phyloP scores from a whole-genome alignment of 2,888 invertebrate species.

The Entomobrya multifasciata region DNA sequence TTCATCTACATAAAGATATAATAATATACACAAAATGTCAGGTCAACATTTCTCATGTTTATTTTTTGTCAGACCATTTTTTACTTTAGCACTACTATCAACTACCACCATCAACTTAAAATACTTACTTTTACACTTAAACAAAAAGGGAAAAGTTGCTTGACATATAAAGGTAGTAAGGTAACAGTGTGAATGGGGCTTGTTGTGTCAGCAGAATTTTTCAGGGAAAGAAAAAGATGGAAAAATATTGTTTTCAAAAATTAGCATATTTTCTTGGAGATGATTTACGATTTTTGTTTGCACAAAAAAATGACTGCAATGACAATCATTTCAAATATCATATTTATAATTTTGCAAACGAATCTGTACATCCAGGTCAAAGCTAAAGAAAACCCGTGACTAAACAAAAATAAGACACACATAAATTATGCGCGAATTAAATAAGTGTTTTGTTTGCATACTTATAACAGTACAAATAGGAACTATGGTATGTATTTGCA shows the following conservation, averaged over 20 bases:
- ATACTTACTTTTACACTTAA: background rate
- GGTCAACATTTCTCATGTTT: conserved; percentile 66
- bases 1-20: conserved; percentile 18
- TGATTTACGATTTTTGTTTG: conserved; percentile 37
- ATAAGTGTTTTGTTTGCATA: conserved; percentile 17
- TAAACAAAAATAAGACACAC: background rate
- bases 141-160: conserved; percentile 7
- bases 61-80: conserved; percentile 45
- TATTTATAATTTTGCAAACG: background rate
- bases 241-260: no score
- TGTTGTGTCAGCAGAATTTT: background rate
- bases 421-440: background rate
- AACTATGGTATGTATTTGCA: no score
- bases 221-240: background rate
- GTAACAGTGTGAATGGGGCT: background rate
- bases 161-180: background rate
- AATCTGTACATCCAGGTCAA: conserved; percentile 27
- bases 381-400: conserved; percentile 29
- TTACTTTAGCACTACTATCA: conserved; percentile 2
- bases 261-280: conserved; percentile 37
- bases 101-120: background rate
- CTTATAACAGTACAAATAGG: no score
- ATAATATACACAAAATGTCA: conserved; percentile 46
- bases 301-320: background rate
- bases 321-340: background rate